Evolutionary conservation across 2,797 vertebrate species (phyloP), one percentile per base, ranked within the genome.

Genomic region (Glossophaga mutica): DNA sequence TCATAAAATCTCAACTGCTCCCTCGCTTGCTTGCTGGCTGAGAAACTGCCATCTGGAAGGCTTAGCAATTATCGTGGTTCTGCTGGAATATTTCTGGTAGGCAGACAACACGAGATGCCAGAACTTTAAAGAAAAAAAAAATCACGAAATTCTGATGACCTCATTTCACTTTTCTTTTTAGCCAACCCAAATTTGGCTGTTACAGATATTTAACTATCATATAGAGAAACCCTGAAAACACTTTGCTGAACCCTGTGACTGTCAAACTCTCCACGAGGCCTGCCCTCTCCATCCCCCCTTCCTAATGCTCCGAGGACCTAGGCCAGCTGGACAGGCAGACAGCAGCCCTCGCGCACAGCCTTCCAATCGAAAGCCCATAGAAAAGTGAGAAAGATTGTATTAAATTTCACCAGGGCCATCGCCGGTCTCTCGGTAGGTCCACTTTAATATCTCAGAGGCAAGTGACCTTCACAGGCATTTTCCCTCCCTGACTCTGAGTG

Each of bases 141-240:
- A 44, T 78, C 77, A 78, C 16, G 24, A 90, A 94, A 97, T 96
- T 89, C 85, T 79, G 68, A 94, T 97, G 79, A 97, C 97, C 96
- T 98, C 48, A 11, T 79, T 95, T 96, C 92, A 96, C 97, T 96
- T 95, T 95, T 92, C 76, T 86, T 86, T 89, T 34, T 46, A 95
- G 88, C 94, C 92, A 91, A 86, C 83, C 92, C 74, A 67, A 52
- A 71, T 6, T 1, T 46, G 1, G 86, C 46, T 91, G 48, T 11
- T 39, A 44, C 34, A 79, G 90, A 65, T 44, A 29, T 24, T 67
- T 79, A 86, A 87, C 34, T 37, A 32, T 76, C 39, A 67, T 48
- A 34, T 26, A 67, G 26, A 77, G 52, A 68, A 83, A 57, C 42
- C 74, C 57, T 71, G 70, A 39, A 92, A 84, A 83, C 16, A 29